Percentiles rank a stretch among this genome's conserved stretches.
phyloP scores from a whole-genome alignment of 2,888 invertebrate genomes.

The Apotomis capreana region DNA sequence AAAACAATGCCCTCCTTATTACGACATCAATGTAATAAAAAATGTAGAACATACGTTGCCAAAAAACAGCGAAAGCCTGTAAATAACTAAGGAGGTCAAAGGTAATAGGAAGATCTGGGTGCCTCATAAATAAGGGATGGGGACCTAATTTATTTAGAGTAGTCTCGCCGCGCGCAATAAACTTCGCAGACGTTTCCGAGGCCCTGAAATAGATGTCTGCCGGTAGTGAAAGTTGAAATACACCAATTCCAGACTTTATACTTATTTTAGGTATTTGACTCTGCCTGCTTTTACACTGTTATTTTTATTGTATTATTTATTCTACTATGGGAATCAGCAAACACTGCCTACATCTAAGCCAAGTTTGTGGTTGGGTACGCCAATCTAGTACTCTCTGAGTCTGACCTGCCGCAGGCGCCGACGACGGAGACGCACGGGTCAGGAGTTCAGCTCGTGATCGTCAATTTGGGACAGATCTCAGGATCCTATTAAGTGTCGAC shows the following conservation, averaged over 20 bases:
- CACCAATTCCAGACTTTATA: neutral
- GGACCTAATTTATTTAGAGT: slow-evolving; percentile 30
- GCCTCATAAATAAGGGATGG: slow-evolving; percentile 35
- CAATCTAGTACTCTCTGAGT: too few relatives aligned
- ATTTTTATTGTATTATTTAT: too few relatives aligned
- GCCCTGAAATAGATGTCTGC: slow-evolving; percentile 23
- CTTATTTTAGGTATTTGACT: neutral
- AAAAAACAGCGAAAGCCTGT: slow-evolving; percentile 16
- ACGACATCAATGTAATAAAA: slow-evolving; percentile 10
- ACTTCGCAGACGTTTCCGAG: slow-evolving; percentile 20
- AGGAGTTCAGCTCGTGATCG: neutral
- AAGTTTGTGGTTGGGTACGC: too few relatives aligned
- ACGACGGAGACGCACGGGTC: neutral
- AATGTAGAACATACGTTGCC: neutral
- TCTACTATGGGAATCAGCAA: too few relatives aligned
- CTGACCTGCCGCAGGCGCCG: too few relatives aligned
- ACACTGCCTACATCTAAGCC: too few relatives aligned
- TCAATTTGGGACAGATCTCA: neutral
- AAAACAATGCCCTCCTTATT: neutral
- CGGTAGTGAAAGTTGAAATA: slow-evolving; percentile 22
- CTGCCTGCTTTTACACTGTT: neutral
- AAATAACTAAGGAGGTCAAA: slow-evolving; percentile 34
- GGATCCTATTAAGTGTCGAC: neutral
- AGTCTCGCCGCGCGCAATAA: slow-evolving; percentile 19
- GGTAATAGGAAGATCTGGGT: slow-evolving; percentile 21